phyloP scores from a whole-genome alignment of 2,888 invertebrate species.

The Hedychridium roseum region DNA sequence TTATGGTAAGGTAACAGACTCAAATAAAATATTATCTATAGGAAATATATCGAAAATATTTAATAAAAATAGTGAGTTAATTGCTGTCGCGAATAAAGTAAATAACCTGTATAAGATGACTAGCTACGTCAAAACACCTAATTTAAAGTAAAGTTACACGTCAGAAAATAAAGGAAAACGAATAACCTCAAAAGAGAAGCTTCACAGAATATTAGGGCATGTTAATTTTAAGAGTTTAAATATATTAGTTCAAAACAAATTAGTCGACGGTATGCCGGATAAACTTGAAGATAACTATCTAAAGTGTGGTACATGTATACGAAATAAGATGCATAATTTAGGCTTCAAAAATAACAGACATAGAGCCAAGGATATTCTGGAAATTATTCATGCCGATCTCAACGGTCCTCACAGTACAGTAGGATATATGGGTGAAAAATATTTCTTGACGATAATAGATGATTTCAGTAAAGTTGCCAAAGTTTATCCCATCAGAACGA shows the following conservation, averaged over 20 bases:
- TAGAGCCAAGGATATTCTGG: background rate
- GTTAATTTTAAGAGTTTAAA: too few species aligned
- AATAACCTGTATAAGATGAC: slow-evolving; percentile 13
- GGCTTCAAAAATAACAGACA: background rate
- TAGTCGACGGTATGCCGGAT: background rate
- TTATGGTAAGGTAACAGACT: slow-evolving; percentile 9
- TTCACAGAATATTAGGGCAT: too few species aligned
- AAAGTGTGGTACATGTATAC: background rate
- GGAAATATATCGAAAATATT: slow-evolving; percentile 10
- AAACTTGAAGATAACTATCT: background rate
- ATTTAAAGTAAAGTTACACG: too few species aligned
- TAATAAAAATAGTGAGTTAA: background rate
- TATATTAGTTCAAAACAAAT: too few species aligned
- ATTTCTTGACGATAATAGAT: background rate
- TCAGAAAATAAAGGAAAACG: too few species aligned
- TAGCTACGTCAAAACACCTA: background rate
- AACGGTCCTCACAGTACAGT: background rate
- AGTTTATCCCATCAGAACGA: background rate
- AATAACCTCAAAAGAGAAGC: too few species aligned
- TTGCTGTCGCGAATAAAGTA: slow-evolving; percentile 11
- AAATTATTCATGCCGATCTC: background rate
- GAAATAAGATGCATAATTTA: background rate
- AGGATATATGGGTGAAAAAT: background rate
- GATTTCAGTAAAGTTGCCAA: background rate
- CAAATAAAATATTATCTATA: slow-evolving; percentile 7